Conservation (phyloP, 1,140 invertebrate genomes). For the Melipona quadrifasciata region DNA sequence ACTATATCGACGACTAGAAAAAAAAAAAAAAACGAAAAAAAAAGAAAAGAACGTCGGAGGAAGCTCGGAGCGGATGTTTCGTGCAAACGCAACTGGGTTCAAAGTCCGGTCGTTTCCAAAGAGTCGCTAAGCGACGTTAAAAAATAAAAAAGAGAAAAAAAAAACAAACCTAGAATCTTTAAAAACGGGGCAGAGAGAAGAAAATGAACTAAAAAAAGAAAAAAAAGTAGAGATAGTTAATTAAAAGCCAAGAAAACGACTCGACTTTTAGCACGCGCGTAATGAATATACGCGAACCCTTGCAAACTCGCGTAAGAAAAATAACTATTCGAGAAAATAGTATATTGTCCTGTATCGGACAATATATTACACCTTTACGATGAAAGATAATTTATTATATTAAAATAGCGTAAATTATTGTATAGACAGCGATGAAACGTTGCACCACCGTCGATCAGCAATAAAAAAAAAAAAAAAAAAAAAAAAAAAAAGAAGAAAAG, state of each 20-base stretch:
- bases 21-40: constrained; percentile 12
- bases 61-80: constrained; percentile 56
- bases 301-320: neutral
- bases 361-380: constrained; percentile 23
- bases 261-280: neutral
- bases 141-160: neutral
- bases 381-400: constrained; percentile 53
- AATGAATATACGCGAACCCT: neutral
- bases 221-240: constrained; percentile 4
- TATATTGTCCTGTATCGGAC: constrained; percentile 26
- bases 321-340: constrained; percentile 31
- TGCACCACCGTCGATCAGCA: constrained; percentile 53
- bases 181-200: neutral
- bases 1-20: constrained; percentile 45
- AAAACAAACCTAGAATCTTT: neutral
- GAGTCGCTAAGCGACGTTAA: neutral
- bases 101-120: constrained; percentile 30
- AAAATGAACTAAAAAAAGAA: neutral
- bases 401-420: constrained; percentile 34
- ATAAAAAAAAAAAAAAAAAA: constrained; percentile 3
- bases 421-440: constrained; percentile 47
- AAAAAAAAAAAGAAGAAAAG: no score
- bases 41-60: constrained; percentile 13
- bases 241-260: constrained; percentile 16
- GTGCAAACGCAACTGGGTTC: constrained; percentile 49